Evolutionary conservation across 2,113 vertebrate genomes (phyloP), one percentile per base, ranked within the genome.

Genomic region (Athene noctua): DNA sequence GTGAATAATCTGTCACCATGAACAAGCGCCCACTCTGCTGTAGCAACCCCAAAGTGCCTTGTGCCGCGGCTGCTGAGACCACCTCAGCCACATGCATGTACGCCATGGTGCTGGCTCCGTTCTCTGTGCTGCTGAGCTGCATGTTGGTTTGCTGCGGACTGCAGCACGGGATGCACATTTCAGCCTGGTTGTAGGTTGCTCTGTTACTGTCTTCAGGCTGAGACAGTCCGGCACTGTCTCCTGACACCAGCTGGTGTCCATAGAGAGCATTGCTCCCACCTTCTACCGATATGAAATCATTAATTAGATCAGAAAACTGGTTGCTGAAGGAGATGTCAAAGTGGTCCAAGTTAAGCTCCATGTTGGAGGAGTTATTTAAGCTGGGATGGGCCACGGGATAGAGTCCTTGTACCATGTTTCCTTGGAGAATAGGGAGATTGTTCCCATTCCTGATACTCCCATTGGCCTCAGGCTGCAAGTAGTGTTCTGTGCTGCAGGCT

Each of bases 291-390:
- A 99, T 99, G 97, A 99, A 99, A 97, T 99, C 99, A 4, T 99
- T 99, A 91, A 99, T 99, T 97, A 99, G 99, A 98, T 99, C 99
- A 23, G 99, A 99, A 97, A 99, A 99, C 98, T 99, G 99, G 98
- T 99, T 99, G 95, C 99, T 99, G 96, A 99, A 99, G 96, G 99
- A 99, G 98, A 99, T 99, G 96, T 99, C 99, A 65, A 99, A 99
- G 98, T 99, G 99, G 97, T 99, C 99, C 98, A 99, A 97, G 96
- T 99, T 99, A 97, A 99, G 99, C 98, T 99, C 99, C 99, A 99
- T 99, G 97, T 99, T 98, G 96, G 98, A 98, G 77, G 98, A 72
- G 82, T 97, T 97, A 94, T 96, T 97, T 32, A 98, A 97, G 88
- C 98, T 97, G 80, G 99, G 99, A 97, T 99, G 99, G 96, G 98